Conservation (phyloP, 35 echinoderm and acorn worm species). For the Apostichopus parvimensis region DNA sequence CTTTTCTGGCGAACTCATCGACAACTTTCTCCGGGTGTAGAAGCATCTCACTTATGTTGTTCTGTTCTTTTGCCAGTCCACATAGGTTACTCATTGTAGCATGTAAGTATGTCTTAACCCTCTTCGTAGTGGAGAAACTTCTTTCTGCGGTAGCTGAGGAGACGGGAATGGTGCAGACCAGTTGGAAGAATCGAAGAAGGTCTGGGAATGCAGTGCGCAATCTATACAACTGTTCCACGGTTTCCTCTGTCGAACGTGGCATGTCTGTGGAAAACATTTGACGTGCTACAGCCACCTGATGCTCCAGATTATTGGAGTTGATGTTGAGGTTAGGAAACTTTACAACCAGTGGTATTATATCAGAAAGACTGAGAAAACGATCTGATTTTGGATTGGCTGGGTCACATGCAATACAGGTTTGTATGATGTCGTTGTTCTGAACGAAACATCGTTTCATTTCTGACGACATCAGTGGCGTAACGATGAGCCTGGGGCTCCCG, state of each 20-base stretch:
- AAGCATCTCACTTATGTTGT: constrained; percentile 25
- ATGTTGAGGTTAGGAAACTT: constrained; percentile 37
- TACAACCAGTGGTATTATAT: constrained; percentile 33
- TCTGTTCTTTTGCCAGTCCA: constrained; percentile 26
- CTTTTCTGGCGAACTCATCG: constrained; percentile 3
- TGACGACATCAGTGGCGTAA: no score
- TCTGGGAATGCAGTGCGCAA: constrained; percentile 31
- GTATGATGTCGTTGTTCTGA: neutral
- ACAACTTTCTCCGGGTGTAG: constrained; percentile 37
- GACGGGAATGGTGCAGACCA: constrained; percentile 38
- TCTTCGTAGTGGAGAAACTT: constrained; percentile 10
- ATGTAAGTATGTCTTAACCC: constrained; percentile 48
- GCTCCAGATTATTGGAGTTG: constrained; percentile 35
- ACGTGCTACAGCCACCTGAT: constrained; percentile 42
- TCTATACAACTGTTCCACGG: constrained; percentile 27
- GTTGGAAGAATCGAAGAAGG: constrained; percentile 44
- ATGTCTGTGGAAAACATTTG: constrained; percentile 36
- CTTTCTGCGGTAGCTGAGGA: constrained; percentile 19
- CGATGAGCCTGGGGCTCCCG: no score
- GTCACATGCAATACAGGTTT: constrained; percentile 37
- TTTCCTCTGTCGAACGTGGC: constrained; percentile 37
- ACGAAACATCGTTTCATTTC: neutral
- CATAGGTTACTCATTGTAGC: constrained; percentile 43
- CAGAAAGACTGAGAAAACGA: constrained; percentile 31
- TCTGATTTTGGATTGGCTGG: constrained; percentile 48